Evolutionary conservation across 53 echinoderm and acorn worm genomes (phyloP), one percentile per base, ranked within the genome.

Genomic region (Paracentrotus lividus): DNA sequence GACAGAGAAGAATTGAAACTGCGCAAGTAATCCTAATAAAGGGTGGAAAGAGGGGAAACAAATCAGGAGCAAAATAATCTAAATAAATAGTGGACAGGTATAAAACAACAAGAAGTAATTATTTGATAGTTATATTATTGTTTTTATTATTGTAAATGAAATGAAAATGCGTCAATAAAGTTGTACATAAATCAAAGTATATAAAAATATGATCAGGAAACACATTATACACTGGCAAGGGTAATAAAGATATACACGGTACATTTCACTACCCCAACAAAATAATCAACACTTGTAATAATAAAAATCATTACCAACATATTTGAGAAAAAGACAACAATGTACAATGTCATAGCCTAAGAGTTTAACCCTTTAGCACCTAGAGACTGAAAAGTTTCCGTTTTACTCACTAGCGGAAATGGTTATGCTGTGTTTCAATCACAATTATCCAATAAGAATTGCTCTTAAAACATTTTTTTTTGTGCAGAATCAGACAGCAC

Each of bases 181-280:
- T 45, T 72, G 44, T 47, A 76, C 76, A 76, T 36, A 47, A 47
- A 26, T 81, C 81, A 81, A 81, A 81, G 49, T n/a, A 47, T n/a
- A 78, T 9, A 49, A 47, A 45, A 40, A 76, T 76, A 76, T 76
- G 76, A 42, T 76, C 0, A 76, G 1, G 0, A 32, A 81, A 47
- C 81, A 47, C 81, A 81, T 18, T 10, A 81, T n/a, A 47, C 26
- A 47, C 26, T 81, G 47, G 81, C 47, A 81, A 81, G 47, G n/a
- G 81, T 81, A 47, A 47, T 26, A 43, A 40, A 47, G 13, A 8
- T 44, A 16, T 38, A 38, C 36, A 36, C n/a, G n/a, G n/a, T n/a
- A n/a, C n/a, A n/a, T n/a, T n/a, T 21, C 0, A 72, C 32, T 38
- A 72, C 15, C 69, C 18, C 69, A 69, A 14, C 40, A 34, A 34